Conservation (phyloP, 2,113 vertebrate genomes). For the human region DNA sequence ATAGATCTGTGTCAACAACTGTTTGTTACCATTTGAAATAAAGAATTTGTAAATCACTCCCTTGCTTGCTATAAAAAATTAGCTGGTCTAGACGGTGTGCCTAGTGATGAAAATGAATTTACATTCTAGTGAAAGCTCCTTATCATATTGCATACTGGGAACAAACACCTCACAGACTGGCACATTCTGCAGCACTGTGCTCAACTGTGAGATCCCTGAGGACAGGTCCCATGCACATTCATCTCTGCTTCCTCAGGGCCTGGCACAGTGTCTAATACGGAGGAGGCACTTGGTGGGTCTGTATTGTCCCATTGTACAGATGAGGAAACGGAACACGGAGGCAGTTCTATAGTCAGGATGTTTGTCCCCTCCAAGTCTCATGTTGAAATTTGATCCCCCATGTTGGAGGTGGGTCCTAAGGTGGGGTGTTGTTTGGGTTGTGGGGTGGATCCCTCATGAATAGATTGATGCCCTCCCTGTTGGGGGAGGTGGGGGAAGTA, state of each 20-base stretch:
- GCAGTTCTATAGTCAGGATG: no score
- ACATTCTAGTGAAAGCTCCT: neutral
- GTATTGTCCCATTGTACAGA: neutral
- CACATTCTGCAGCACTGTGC: fast-evolving
- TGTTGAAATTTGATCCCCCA: no score
- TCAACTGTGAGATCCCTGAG: neutral
- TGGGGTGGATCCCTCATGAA: no score
- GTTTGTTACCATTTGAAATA: neutral
- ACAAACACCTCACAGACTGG: neutral
- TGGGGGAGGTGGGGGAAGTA: no score
- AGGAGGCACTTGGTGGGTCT: neutral
- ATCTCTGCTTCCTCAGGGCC: neutral
- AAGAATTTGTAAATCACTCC: neutral
- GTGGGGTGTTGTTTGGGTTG: no score
- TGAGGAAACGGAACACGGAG: neutral
- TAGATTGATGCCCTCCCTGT: no score
- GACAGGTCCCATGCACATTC: neutral
- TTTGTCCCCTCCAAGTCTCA: no score
- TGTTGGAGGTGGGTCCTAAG: no score
- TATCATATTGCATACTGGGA: neutral
- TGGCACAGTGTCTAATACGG: fast-evolving
- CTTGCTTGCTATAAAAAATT: neutral
- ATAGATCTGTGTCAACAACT: neutral
- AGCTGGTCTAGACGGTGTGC: neutral
- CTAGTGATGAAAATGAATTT: neutral